Conservation (phyloP, 2,888 invertebrate species). For the Synanthedon andrenaeformis region DNA sequence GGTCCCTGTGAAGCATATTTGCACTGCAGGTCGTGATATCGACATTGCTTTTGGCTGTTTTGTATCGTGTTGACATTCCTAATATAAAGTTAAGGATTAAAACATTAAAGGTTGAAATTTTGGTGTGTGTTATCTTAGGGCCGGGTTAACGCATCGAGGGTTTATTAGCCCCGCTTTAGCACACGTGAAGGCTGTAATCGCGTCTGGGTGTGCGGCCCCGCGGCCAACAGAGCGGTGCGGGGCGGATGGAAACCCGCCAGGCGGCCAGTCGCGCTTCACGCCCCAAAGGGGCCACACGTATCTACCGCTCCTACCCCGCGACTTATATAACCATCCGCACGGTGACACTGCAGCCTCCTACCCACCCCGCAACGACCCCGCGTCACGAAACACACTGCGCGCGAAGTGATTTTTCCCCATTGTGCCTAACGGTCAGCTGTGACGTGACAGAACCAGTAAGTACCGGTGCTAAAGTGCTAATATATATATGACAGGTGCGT, state of each 20-base stretch:
- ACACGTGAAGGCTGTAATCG: slow-evolving; percentile 59
- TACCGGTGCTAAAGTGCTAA: slow-evolving; percentile 44
- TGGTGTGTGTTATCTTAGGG: not conserved
- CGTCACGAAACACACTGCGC: slow-evolving; percentile 10
- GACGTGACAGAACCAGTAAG: slow-evolving; percentile 66
- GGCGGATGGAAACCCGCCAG: slow-evolving; percentile 46
- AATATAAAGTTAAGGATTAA: not conserved
- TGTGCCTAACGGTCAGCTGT: slow-evolving; percentile 55
- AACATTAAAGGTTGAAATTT: not conserved
- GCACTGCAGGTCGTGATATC: too few species aligned
- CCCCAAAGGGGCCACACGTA: slow-evolving; percentile 62
- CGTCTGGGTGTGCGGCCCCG: slow-evolving; percentile 48
- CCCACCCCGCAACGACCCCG: slow-evolving; percentile 28
- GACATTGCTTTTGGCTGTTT: too few species aligned
- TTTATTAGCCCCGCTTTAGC: slow-evolving; percentile 49
- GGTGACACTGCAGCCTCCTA: slow-evolving; percentile 61
- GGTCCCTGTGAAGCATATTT: too few species aligned
- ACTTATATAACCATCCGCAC: slow-evolving; percentile 68
- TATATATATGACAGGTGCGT: slow-evolving; percentile 42
- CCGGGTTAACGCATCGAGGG: slow-evolving; percentile 18
- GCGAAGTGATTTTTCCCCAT: slow-evolving; percentile 9
- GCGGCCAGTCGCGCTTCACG: slow-evolving; percentile 56
- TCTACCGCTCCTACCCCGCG: slow-evolving; percentile 47
- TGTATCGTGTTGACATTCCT: too few species aligned
- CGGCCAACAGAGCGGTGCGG: slow-evolving; percentile 35